phyloP scores from a whole-genome alignment of 2,797 vertebrate genomes.

The Pseudochaenichthys georgianus region DNA sequence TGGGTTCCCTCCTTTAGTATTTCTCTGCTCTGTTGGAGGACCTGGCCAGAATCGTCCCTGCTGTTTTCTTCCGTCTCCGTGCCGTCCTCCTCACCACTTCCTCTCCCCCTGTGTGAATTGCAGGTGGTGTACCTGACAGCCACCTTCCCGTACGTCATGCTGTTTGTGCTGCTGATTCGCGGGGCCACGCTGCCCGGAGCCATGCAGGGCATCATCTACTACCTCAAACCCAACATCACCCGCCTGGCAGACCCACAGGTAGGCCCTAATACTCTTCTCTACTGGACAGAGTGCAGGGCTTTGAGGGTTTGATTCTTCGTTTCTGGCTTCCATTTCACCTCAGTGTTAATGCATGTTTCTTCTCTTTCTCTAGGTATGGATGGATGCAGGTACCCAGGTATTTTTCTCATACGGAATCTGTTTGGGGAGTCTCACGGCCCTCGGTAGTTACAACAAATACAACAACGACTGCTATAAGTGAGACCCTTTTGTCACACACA shows the following conservation, averaged over 20 bases:
- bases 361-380: conserved; percentile 87
- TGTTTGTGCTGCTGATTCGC: conserved; percentile 89
- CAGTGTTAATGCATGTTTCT: background rate
- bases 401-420: conserved; percentile 94
- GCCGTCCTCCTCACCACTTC: conserved; percentile 40
- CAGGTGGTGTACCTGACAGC: conserved; percentile 95
- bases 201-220: conserved; percentile 89
- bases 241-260: conserved; percentile 92
- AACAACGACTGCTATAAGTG: conserved; percentile 95
- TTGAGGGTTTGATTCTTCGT: too few relatives aligned
- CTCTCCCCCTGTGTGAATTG: conserved; percentile 23
- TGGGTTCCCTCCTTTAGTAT: conserved; percentile 17
- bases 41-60: conserved; percentile 21
- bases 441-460: conserved; percentile 96
- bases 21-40: conserved; percentile 16
- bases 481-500: conserved; percentile 62
- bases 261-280: too few relatives aligned
- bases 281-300: too few relatives aligned
- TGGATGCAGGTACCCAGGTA: conserved; percentile 95
- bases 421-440: conserved; percentile 91
- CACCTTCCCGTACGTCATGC: conserved; percentile 93
- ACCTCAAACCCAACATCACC: conserved; percentile 85
- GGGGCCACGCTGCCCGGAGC: conserved; percentile 91
- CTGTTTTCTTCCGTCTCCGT: conserved; percentile 24
- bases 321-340: background rate